Conservation (phyloP, 2,888 invertebrate genomes). For the Sphinx pinastri region DNA sequence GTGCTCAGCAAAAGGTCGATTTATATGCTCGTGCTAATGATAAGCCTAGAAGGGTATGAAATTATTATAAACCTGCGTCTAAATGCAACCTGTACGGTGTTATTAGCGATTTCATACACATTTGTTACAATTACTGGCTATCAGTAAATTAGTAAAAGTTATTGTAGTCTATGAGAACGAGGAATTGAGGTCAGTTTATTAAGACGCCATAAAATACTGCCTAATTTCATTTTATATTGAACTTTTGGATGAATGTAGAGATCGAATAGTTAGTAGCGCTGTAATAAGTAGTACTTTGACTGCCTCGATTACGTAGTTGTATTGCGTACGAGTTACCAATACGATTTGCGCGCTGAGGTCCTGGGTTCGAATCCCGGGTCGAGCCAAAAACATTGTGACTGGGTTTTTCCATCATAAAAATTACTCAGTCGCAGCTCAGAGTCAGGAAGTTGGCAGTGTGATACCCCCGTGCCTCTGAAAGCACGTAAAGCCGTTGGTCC, state of each 20-base stretch:
- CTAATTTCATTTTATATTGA: neutral
- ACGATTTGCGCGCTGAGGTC: too few species aligned
- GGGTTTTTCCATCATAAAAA: too few species aligned
- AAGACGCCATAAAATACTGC: neutral
- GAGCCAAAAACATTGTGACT: too few species aligned
- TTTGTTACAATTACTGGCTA: constrained; percentile 22
- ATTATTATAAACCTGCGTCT: constrained; percentile 2
- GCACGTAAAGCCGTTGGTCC: too few species aligned
- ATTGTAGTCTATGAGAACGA: neutral
- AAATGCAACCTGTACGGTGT: constrained; percentile 10
- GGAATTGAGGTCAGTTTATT: neutral
- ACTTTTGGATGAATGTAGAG: neutral
- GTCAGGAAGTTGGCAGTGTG: too few species aligned
- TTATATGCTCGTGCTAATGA: constrained; percentile 14
- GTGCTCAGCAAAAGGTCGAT: constrained; percentile 17
- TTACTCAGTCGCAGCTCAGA: too few species aligned
- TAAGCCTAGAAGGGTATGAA: constrained; percentile 23
- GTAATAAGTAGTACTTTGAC: too few species aligned
- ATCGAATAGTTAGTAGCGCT: too few species aligned
- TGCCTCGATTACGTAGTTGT: too few species aligned
- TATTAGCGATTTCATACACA: constrained; percentile 30
- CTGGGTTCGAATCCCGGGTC: too few species aligned
- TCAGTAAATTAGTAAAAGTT: neutral
- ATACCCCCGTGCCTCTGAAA: too few species aligned
- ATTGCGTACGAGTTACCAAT: too few species aligned